Conservation (phyloP, 2,888 invertebrate genomes). For the Hemaris fuciformis region DNA sequence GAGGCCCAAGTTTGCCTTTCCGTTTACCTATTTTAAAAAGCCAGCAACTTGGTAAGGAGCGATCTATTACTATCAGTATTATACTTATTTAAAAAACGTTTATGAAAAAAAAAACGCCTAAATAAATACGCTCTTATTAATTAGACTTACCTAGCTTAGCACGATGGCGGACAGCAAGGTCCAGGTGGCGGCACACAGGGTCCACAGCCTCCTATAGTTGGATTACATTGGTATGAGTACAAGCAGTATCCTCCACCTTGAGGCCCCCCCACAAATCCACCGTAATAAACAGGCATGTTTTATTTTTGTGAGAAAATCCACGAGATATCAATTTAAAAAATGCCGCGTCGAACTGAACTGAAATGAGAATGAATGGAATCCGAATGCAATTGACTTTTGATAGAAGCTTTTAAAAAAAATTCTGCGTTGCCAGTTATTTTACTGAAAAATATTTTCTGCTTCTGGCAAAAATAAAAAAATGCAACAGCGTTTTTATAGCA, state of each 20-base stretch:
- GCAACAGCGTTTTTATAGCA: neutral
- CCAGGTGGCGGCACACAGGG: slow-evolving; percentile 41
- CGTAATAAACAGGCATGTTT: slow-evolving; percentile 65
- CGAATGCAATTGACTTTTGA: neutral
- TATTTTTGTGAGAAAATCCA: slow-evolving; percentile 10
- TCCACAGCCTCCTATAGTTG: slow-evolving; percentile 49
- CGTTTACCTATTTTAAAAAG: too few species aligned
- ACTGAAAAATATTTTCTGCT: neutral
- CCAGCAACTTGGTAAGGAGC: too few species aligned
- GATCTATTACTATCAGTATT: too few species aligned
- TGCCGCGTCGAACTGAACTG: neutral
- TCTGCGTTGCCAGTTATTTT: neutral
- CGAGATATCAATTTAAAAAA: slow-evolving; percentile 3
- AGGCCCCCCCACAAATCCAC: slow-evolving; percentile 63
- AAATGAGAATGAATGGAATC: neutral
- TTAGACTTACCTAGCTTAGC: slow-evolving; percentile 32
- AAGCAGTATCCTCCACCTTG: slow-evolving; percentile 63
- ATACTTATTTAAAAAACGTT: too few species aligned
- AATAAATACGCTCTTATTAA: neutral
- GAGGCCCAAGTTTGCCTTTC: too few species aligned
- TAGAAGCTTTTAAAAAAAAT: neutral
- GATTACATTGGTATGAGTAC: slow-evolving; percentile 44
- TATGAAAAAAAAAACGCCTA: too few species aligned
- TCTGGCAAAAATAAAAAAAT: neutral
- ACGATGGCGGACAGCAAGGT: slow-evolving; percentile 45